Evolutionary conservation across 2,888 invertebrate genomes (phyloP).

Genomic region (Criorhina ranunculi): DNA sequence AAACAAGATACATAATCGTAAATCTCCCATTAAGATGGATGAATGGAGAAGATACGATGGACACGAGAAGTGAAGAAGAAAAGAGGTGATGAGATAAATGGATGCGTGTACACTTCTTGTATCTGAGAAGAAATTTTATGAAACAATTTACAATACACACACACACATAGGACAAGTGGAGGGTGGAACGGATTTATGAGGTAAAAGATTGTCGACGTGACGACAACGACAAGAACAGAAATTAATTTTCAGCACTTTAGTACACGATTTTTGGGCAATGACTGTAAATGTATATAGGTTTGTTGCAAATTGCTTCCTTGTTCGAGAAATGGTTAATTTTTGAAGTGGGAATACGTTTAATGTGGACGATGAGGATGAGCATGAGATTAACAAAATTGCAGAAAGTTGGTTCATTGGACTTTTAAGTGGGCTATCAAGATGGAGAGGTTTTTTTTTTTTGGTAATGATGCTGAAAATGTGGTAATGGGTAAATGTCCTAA

Average conservation of each 20-base stretch:
- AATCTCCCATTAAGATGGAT: slow-evolving; percentile 72
- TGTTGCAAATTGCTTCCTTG: slow-evolving; percentile 50
- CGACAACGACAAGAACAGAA: slow-evolving; percentile 32
- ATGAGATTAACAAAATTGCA: slow-evolving; percentile 19
- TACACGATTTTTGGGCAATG: slow-evolving; percentile 33
- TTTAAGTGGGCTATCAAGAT: slow-evolving; percentile 16
- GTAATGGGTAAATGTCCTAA: slow-evolving; percentile 8
- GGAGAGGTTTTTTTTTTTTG: slow-evolving; percentile 2
- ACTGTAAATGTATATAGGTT: slow-evolving; percentile 24
- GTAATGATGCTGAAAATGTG: slow-evolving; percentile 3
- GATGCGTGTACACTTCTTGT: slow-evolving; percentile 23
- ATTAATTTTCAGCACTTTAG: slow-evolving; percentile 64
- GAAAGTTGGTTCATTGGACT: slow-evolving; percentile 26
- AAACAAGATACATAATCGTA: slow-evolving; percentile 64
- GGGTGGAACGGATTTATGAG: slow-evolving; percentile 51
- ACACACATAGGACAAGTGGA: neutral
- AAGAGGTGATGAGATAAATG: slow-evolving; percentile 46
- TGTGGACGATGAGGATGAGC: slow-evolving; percentile 12
- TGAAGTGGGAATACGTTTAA: slow-evolving; percentile 16
- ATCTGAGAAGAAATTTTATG: slow-evolving; percentile 9
- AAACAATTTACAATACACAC: slow-evolving; percentile 13
- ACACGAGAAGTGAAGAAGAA: neutral
- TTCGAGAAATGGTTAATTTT: slow-evolving; percentile 26
- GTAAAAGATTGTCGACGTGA: slow-evolving; percentile 50
- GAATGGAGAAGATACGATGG: slow-evolving; percentile 19